Evolutionary conservation across 2,113 vertebrate species (phyloP), one percentile per base, ranked within the genome.

Genomic region (Hypocryptadius cinnamomeus): DNA sequence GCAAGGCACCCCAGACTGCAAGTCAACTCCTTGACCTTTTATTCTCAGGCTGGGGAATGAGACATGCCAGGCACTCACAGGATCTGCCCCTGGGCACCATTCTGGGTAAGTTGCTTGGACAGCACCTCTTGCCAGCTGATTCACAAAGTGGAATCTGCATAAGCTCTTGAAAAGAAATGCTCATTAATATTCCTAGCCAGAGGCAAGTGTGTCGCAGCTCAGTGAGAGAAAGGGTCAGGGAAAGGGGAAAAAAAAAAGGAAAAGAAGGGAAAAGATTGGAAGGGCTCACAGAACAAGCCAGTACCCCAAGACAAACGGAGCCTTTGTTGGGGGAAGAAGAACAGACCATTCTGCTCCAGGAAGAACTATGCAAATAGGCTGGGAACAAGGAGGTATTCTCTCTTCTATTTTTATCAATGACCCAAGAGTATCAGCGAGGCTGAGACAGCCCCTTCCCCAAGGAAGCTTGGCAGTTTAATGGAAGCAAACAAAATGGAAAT

Each of bases 111-210:
- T 95, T 81, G 88, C 93, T 95, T 95, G 87, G 94, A 91, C 89
- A 95, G 84, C 35, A 87, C 69, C 93, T 76, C 96, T 95, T 93
- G 76, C 83, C 44, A 91, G 83, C 93, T 86, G 78, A 95, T 96
- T 96, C 88, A 95, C 51, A 89, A 77, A 86, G 69, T 61, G 45
- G 86, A 96, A 96, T 95, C 96, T 92, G 79, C 95, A 96, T 79
- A 95, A 96, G 85, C 86, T 86, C 89, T 93, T 93, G 83, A 97
- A 97, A 97, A 92, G 94, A 79, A 90, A 84, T 81, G 91, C 84
- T 97, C 90, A 85, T 96, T 97, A 92, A 95, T 92, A 97, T 97
- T 97, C 90, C 89, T 94, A 86, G 90, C 92, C 85, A 89, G 96
- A 87, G 81, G 93, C 95, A 92, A 96, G 90, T 85, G 74, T 79